phyloP scores from a whole-genome alignment of 2,797 vertebrate species.

The Vespertilio murinus region DNA sequence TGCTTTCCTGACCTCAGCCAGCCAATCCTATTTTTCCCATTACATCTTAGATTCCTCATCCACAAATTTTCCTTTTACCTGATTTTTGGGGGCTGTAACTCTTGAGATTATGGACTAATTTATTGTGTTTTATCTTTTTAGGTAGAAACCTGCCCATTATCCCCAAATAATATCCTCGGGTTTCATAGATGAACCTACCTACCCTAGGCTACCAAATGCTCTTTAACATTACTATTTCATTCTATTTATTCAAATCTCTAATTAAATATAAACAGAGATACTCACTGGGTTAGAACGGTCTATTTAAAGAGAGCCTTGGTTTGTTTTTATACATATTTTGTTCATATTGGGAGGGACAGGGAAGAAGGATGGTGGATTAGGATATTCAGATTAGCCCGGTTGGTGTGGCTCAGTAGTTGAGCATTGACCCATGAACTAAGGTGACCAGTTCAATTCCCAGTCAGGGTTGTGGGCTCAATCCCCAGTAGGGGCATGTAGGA shows the following conservation, averaged over 20 bases:
- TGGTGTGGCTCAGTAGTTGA: no score
- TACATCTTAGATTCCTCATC: constrained; percentile 13
- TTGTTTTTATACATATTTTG: constrained; percentile 50
- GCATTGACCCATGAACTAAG: no score
- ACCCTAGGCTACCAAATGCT: not conserved
- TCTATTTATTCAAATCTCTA: constrained; percentile 69
- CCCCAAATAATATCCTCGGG: constrained; percentile 26
- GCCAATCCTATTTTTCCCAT: not conserved
- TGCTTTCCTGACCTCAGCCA: not conserved
- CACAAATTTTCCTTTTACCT: not conserved
- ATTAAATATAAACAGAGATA: constrained; percentile 51
- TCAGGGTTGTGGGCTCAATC: no score
- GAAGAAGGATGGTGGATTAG: constrained; percentile 39
- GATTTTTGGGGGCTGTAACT: not conserved
- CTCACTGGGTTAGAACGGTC: constrained; percentile 42
- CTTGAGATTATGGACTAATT: not conserved
- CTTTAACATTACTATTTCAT: constrained; percentile 47
- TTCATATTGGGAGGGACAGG: not conserved
- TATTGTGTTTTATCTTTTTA: constrained; percentile 42
- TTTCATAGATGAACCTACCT: not conserved
- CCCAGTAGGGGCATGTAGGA: no score
- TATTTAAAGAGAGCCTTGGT: constrained; percentile 59
- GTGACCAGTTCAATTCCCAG: no score
- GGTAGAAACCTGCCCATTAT: not conserved
- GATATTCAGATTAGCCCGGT: not conserved